Conservation (phyloP, 2,797 vertebrate genomes). For the Rhyacichthys aspro region DNA sequence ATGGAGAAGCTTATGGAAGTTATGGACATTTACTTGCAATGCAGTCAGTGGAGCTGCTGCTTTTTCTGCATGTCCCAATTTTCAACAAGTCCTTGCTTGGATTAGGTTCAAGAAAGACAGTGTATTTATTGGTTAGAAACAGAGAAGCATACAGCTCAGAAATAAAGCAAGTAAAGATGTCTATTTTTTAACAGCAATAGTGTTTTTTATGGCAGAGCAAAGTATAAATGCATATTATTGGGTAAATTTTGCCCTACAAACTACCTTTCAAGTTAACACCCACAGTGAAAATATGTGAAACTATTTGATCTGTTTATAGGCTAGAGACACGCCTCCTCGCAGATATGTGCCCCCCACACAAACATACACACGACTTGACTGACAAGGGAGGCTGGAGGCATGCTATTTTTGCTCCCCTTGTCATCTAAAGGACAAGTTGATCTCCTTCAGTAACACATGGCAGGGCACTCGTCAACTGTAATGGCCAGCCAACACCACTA, state of each 20-base stretch:
- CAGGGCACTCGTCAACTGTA: constrained; percentile 48
- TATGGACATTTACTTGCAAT: constrained; percentile 11
- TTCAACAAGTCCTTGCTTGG: constrained; percentile 8
- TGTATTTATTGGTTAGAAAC: constrained; percentile 26
- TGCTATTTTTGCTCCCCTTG: constrained; percentile 80
- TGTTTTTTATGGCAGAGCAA: constrained; percentile 12
- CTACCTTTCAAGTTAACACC: constrained; percentile 48
- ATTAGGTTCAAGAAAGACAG: constrained; percentile 13
- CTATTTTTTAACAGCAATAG: constrained; percentile 21
- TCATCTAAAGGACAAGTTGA: constrained; percentile 78
- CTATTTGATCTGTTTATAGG: constrained; percentile 68
- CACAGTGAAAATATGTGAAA: constrained; percentile 66
- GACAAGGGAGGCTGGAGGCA: constrained; percentile 77
- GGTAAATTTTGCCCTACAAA: constrained; percentile 48
- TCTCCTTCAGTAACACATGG: constrained; percentile 75
- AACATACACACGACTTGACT: constrained; percentile 73
- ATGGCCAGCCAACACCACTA: constrained; percentile 44
- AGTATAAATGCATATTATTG: constrained; percentile 30
- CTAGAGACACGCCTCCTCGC: constrained; percentile 27
- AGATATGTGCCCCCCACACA: constrained; percentile 61
- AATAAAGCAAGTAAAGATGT: constrained; percentile 2
- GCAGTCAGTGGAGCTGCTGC: constrained; percentile 9
- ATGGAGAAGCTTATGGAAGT: constrained; percentile 12
- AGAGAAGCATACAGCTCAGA: neutral
- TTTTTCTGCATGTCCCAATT: constrained; percentile 1